A percentile compares a stretch with the other conserved stretches of the same genome.
Evolutionary conservation across 2,888 invertebrate genomes (phyloP).

Genomic region (Drosophila picticornis): DNA sequence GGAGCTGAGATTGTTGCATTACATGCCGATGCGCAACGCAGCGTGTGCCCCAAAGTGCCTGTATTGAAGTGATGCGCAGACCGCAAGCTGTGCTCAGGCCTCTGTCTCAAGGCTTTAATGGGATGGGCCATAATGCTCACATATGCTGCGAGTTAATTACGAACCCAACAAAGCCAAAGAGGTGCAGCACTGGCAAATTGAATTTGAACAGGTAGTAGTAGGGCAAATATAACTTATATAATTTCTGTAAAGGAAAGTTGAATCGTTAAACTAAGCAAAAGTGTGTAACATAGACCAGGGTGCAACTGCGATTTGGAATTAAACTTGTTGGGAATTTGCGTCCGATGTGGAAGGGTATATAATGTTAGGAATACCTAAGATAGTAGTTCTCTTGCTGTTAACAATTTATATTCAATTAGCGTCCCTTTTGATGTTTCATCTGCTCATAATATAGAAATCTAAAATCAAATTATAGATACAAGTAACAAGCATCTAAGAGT

Average conservation of each 20-base stretch:
- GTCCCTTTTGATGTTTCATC: neutral
- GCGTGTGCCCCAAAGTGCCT: conserved; percentile 58
- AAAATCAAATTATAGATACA: conserved; percentile 74
- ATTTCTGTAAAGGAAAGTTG: neutral
- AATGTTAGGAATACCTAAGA: neutral
- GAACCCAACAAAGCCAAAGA: conserved; percentile 45
- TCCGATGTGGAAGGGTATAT: neutral
- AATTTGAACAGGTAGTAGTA: neutral
- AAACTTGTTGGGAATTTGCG: neutral
- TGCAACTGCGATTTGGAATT: neutral
- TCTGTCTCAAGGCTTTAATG: conserved; percentile 1
- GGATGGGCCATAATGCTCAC: conserved; percentile 17
- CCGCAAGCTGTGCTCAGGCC: conserved; percentile 36
- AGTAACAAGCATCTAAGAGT: conserved; percentile 17
- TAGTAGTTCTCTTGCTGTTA: neutral
- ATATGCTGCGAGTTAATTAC: conserved; percentile 70
- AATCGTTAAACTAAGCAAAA: neutral
- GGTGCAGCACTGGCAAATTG: conserved; percentile 20
- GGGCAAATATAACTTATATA: neutral
- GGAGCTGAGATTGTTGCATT: conserved; percentile 37
- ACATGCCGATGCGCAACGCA: conserved; percentile 58
- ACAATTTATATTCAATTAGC: neutral
- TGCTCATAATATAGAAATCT: neutral
- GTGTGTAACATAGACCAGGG: neutral
- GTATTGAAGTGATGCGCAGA: conserved; percentile 72